Conservation (phyloP, 2,113 vertebrate genomes). For the Cyprinodon tularosa region DNA sequence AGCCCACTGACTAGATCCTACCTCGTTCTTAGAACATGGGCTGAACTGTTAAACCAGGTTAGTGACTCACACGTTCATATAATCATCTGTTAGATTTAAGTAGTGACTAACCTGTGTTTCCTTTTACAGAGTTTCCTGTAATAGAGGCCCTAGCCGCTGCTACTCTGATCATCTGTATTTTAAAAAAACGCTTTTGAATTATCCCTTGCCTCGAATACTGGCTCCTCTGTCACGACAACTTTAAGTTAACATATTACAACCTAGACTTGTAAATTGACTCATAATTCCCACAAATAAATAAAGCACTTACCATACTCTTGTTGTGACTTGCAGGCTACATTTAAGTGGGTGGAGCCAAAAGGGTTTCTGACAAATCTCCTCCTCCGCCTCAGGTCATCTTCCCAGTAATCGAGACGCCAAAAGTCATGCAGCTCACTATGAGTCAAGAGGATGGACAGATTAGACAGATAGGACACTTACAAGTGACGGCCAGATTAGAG, state of each 20-base stretch:
- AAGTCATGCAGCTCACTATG: slow-evolving; percentile 92
- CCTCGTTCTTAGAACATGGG: too few relatives aligned
- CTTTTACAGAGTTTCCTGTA: too few relatives aligned
- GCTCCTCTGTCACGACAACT: too few relatives aligned
- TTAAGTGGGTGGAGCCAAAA: slow-evolving; percentile 92
- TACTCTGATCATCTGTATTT: too few relatives aligned
- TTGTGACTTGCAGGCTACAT: slow-evolving; percentile 87
- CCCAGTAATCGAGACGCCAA: slow-evolving; percentile 99
- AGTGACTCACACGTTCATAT: too few relatives aligned
- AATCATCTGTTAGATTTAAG: too few relatives aligned
- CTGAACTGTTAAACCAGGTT: too few relatives aligned
- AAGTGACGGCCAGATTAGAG: slow-evolving; percentile 39
- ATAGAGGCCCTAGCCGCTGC: too few relatives aligned
- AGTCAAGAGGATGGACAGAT: slow-evolving; percentile 41
- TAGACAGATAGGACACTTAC: slow-evolving; percentile 36
- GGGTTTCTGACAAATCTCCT: slow-evolving; percentile 95
- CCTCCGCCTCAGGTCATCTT: slow-evolving; percentile 94
- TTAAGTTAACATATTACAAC: neutral
- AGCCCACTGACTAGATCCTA: too few relatives aligned
- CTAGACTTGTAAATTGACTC: neutral
- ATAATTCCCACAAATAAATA: slow-evolving; percentile 1
- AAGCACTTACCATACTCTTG: slow-evolving; percentile 91
- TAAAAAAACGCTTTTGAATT: too few relatives aligned
- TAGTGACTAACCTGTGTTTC: too few relatives aligned
- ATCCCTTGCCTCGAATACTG: too few relatives aligned